Conservation (phyloP, 2,888 invertebrate species). For the Andrena dorsata region DNA sequence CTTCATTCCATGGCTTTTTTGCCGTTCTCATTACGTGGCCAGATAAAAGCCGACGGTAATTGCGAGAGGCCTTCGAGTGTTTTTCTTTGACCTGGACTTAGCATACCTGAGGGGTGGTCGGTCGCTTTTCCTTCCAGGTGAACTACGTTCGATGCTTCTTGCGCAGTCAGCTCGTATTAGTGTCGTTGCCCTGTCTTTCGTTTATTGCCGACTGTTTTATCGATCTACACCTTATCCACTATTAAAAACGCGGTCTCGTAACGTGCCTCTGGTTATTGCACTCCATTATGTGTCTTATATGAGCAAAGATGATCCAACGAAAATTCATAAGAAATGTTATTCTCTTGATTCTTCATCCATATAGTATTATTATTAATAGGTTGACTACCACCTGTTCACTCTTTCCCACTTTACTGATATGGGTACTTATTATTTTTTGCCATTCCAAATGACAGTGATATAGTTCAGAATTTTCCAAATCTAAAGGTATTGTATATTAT, state of each 20-base stretch:
- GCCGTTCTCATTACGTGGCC: conserved; percentile 29
- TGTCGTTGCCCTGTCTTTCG: conserved; percentile 4
- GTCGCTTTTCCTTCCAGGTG: conserved; percentile 10
- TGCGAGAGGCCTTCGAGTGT: conserved; percentile 22
- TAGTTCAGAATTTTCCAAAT: too few relatives aligned
- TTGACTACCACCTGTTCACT: too few relatives aligned
- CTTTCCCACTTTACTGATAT: too few relatives aligned
- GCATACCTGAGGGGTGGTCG: conserved; percentile 12
- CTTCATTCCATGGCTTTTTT: conserved; percentile 23
- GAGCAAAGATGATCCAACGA: not conserved
- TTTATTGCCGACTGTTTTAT: conserved; percentile 17
- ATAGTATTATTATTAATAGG: too few relatives aligned
- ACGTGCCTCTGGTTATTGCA: not conserved
- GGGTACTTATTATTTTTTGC: too few relatives aligned
- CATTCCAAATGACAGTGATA: too few relatives aligned
- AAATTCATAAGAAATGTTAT: not conserved
- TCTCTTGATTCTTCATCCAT: too few relatives aligned
- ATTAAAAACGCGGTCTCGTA: conserved; percentile 4
- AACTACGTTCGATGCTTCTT: conserved; percentile 17
- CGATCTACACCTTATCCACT: conserved; percentile 9
- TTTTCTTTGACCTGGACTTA: conserved; percentile 17
- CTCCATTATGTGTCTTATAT: not conserved
- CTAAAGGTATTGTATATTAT: too few relatives aligned
- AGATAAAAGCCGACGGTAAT: conserved; percentile 46
- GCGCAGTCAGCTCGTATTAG: not conserved